Base-by-base conservation (phyloP, 2,888 invertebrate species). In the Eubasilissa splendida region DNA sequence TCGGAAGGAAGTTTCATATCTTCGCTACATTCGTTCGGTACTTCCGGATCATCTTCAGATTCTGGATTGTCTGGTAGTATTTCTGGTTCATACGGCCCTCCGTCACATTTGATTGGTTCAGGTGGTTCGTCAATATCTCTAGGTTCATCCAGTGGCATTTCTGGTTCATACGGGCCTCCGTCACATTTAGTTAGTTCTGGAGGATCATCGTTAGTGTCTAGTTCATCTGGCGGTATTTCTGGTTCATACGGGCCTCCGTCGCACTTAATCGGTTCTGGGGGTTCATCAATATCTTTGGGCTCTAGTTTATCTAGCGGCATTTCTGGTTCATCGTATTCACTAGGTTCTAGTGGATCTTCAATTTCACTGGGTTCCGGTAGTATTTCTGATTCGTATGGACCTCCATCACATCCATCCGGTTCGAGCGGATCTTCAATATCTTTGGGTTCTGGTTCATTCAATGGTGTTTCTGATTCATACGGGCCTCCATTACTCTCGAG, bases 21-120 rank as follows among this genome's bases (percentile, higher is more conserved):
- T 14, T 70, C 82, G 3, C 54, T 76, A 58, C 82, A 82, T 53
- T 81, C 84, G 5, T 65, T 63, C 7, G 82, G 82, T 22, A 33
- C 66, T 4, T 9, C 11, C 8, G 77, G 78, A 58, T 63, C 58
- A 10, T 73, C 76, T 8, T 33, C 73, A 3, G 78, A 79, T 54
- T 79, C 78, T 14, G 71, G 71, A 9, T 63, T 78, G 14, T 78
- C 78, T 22, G 52, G 65, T 10, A 75, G 65, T 31, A 63, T 77
- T 11, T 82, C 82, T 81, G 91, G 91, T 84, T 91, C 91, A 3
- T 92, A 92, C 84, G 91, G 91, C 10, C 89, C 88, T n/a, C 92
- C 92, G 50, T 84, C 88, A 33, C 63, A 63, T 22, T 22, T 63
- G 1, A 33, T 14, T 31, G 22, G 63, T 11, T 63, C 63, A 22